A percentile compares a stretch with the other conserved stretches of the same genome.
These are phyloP conservation scores for Alcedo quadribrachys DNA, from an alignment of 2,797 vertebrate genomes.

Conservation along the genomic window DNA sequence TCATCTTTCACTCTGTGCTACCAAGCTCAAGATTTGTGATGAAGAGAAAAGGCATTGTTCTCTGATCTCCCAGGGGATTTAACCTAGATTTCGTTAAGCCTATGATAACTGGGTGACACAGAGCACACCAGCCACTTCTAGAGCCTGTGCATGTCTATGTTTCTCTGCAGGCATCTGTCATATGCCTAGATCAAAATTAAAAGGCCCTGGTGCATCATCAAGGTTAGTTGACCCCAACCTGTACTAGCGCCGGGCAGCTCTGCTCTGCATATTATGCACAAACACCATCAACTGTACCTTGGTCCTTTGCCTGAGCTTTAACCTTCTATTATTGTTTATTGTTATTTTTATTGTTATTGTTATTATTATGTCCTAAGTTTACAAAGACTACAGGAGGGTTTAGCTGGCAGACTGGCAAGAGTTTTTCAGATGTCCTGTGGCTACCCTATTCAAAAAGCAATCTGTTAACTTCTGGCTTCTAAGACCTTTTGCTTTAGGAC, in stretches of 20 bases:
- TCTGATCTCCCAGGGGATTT: constrained; percentile 6
- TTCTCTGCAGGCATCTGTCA: constrained; percentile 1
- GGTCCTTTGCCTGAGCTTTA: not conserved
- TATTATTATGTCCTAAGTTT: not conserved
- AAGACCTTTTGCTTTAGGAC: not conserved
- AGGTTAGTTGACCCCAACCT: not conserved
- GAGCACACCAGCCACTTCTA: not conserved
- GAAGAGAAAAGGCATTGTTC: constrained; percentile 12
- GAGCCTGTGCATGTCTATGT: not conserved
- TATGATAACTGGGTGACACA: constrained; percentile 14
- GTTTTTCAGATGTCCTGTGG: not conserved
- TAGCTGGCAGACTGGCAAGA: not conserved
- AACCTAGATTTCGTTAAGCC: constrained; percentile 14
- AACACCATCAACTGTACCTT: not conserved
- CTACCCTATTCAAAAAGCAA: not conserved
- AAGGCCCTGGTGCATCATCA: constrained; percentile 6
- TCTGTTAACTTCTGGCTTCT: not conserved
- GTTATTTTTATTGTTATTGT: not conserved
- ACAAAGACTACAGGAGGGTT: not conserved
- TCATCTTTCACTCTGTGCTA: not conserved
- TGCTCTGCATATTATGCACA: not conserved
- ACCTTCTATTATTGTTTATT: not conserved
- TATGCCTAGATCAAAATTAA: not conserved
- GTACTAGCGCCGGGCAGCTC: not conserved
- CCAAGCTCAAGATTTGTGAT: constrained; percentile 22